Percentiles rank a stretch among this genome's conserved stretches.
Evolutionary conservation across 2,888 invertebrate species (phyloP).

Genomic region (Mallateleia sp.): DNA sequence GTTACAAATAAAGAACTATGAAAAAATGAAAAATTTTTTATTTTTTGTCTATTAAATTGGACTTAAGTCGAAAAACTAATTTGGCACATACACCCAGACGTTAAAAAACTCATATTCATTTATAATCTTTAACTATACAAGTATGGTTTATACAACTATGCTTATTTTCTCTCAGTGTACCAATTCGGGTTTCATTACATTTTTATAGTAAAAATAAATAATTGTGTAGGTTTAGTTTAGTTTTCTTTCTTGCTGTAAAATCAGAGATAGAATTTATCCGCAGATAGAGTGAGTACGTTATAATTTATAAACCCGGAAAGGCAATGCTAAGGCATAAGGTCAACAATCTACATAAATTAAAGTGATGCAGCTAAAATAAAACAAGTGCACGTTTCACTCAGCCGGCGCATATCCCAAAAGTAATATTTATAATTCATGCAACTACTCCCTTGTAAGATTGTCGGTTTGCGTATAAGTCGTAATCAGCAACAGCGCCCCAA

Average conservation of each 20-base stretch:
- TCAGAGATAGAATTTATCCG: slow-evolving; percentile 8
- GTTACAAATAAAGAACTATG: no score
- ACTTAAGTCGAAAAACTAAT: no score
- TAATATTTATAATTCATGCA: slow-evolving; percentile 79
- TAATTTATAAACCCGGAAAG: slow-evolving; percentile 43
- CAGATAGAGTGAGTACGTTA: not conserved
- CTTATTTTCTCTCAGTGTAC: no score
- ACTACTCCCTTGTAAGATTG: slow-evolving; percentile 54
- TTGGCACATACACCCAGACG: no score
- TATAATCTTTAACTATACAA: no score
- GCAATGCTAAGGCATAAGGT: slow-evolving; percentile 38
- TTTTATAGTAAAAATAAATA: not conserved
- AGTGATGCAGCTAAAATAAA: slow-evolving; percentile 48
- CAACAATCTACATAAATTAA: slow-evolving; percentile 62
- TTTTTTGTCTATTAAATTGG: no score
- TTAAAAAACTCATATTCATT: no score
- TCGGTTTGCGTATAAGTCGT: slow-evolving; percentile 61
- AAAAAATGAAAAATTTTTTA: no score
- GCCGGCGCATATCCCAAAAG: slow-evolving; percentile 49
- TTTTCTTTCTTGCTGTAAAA: not conserved
- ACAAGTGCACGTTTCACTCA: slow-evolving; percentile 34
- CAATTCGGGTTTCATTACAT: not conserved
- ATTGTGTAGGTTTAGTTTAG: not conserved
- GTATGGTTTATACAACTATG: no score
- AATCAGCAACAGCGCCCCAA: slow-evolving; percentile 53